These are phyloP conservation scores for Gastrophryne carolinensis DNA, from an alignment of 2,797 vertebrate species.

Conservation along the genomic window DNA sequence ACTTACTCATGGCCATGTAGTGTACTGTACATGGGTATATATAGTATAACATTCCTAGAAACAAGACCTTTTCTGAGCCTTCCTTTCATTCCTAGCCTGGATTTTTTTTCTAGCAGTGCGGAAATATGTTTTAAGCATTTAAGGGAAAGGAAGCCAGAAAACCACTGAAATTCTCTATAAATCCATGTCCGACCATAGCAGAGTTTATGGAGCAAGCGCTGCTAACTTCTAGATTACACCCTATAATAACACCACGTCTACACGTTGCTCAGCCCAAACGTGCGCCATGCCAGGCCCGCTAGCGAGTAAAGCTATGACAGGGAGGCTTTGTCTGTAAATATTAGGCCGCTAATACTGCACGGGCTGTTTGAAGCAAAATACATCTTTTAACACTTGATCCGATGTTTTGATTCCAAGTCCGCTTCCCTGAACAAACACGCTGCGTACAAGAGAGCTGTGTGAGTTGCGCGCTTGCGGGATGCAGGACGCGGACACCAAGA, in stretches of 20 bases:
- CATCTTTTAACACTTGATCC: constrained; percentile 38
- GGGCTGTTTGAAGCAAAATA: constrained; percentile 2
- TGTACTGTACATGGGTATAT: no score
- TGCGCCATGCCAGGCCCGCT: not conserved
- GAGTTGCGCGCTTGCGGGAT: constrained; percentile 2
- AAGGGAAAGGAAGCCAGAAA: not conserved
- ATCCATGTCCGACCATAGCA: not conserved
- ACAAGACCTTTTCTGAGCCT: no score
- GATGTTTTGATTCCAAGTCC: constrained; percentile 34
- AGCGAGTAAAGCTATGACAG: not conserved
- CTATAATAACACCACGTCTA: not conserved
- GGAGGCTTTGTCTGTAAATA: constrained; percentile 25
- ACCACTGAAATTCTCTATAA: not conserved
- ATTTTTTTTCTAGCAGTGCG: not conserved
- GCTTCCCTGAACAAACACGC: constrained; percentile 39
- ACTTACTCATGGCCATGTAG: no score
- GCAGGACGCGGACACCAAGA: not conserved
- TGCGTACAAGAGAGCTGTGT: constrained; percentile 22
- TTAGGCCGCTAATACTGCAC: not conserved
- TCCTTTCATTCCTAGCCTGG: not conserved
- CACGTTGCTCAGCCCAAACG: not conserved
- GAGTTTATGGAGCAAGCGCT: not conserved
- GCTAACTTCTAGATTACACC: not conserved
- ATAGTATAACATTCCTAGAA: no score
- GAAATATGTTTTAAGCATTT: not conserved